Base-by-base conservation (phyloP, 2,113 vertebrate species). In the Lophochroa leadbeateri region DNA sequence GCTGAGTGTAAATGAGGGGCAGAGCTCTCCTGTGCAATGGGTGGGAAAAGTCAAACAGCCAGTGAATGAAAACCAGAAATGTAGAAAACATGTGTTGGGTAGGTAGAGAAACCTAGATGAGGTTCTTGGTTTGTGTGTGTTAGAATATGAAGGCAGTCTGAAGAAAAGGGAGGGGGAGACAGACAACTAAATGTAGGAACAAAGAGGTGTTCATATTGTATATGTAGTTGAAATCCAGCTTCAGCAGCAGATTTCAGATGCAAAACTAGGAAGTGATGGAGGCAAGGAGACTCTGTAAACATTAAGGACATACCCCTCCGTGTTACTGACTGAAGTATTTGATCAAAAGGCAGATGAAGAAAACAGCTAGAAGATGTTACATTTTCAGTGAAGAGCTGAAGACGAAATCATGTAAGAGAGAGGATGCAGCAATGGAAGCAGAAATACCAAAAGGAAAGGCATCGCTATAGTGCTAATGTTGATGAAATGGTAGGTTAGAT, bases 391-490 rank as follows among this genome's bases (percentile, higher is more conserved):
- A 44, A 67, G 72, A 89, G 49, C 0, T 5, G 55, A 60, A 68
- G 39, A 72, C 29, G 18, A 79, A 64, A 25, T 77, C 0, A 5
- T 27, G 12, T 43, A 23, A 87, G 23, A 57, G 75, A 81, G 29
- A 75, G 41, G 18, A 55, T 78, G 83, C 21, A n/a, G 46, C n/a
- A 50, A 10, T 29, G 35, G 37, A 68, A 82, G 7, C 47, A 93
- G 74, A 82, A 64, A 65, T 47, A 37, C 23, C 27, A 12, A 57
- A 63, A 69, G 31, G 27, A 76, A 69, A 79, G 17, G 47, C 8
- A 33, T 64, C 0, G 0, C 39, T 68, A 2, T 4, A 12, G 55
- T 39, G 17, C 8, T 43, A 19, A 35, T 33, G 31, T 4, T 76
- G 57, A 55, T 85, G 35, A 47, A 78, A 79, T 4, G 2, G 20